phyloP scores from a whole-genome alignment of 2,888 invertebrate species.

The Eupelmus urozonus region DNA sequence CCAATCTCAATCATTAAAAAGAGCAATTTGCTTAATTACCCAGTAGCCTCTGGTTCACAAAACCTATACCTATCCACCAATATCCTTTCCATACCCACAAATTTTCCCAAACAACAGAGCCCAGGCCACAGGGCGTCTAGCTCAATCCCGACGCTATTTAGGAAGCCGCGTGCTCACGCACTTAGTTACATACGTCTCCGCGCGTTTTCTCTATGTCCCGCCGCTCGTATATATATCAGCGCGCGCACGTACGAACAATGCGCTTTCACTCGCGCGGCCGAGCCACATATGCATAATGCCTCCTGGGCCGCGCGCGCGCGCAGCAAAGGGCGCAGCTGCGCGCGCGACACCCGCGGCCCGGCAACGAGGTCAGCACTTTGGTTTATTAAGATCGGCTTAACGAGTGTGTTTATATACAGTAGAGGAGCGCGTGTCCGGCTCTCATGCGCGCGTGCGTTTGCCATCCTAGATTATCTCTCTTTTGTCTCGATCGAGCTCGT shows the following conservation, averaged over 20 bases:
- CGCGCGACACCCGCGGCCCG: constrained; percentile 14
- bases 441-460: constrained; percentile 43
- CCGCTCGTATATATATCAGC: neutral
- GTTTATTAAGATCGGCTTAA: constrained; percentile 41
- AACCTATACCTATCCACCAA: too few species aligned
- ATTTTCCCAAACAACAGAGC: too few species aligned
- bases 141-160: too few species aligned
- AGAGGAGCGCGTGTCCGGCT: neutral
- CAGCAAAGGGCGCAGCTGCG: constrained; percentile 12
- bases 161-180: too few species aligned
- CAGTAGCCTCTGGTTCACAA: too few species aligned
- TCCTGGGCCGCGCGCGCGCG: neutral
- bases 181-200: too few species aligned
- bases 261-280: constrained; percentile 43
- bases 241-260: constrained; percentile 28
- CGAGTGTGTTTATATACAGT: neutral
- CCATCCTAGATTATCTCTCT: constrained; percentile 27
- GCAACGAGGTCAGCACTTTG: constrained; percentile 44
- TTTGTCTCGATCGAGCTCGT: neutral
- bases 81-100: too few species aligned
- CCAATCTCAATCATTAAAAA: too few species aligned
- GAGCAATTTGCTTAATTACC: too few species aligned
- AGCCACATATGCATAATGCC: constrained; percentile 24
- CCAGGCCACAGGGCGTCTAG: too few species aligned
- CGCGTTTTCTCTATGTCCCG: constrained; percentile 4